These are phyloP conservation scores for Drosophila sturtevanti DNA, from an alignment of 1,140 invertebrate genomes.

Conservation along the genomic window DNA sequence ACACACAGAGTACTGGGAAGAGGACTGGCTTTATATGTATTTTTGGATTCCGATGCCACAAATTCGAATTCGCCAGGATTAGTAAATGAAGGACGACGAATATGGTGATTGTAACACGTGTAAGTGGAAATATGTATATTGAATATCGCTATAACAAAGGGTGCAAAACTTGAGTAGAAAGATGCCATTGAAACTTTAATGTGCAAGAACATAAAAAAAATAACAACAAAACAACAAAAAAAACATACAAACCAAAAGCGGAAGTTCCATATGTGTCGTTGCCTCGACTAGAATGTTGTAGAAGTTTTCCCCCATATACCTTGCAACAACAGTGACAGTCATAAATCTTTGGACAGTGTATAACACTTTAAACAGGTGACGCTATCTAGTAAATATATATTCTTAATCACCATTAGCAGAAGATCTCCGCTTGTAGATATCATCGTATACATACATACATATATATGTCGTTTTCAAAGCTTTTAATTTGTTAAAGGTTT, in stretches of 20 bases:
- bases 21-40: conserved; percentile 33
- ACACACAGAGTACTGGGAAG: conserved; percentile 17
- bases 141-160: not conserved
- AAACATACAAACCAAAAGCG: conserved; percentile 31
- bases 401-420: too few relatives aligned
- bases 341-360: conserved; percentile 4
- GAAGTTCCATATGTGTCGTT: conserved; percentile 30
- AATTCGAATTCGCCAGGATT: conserved; percentile 37
- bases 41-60: conserved; percentile 49
- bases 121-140: conserved; percentile 55
- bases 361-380: not conserved
- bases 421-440: too few relatives aligned
- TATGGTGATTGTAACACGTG: conserved; percentile 83
- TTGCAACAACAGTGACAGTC: conserved; percentile 26
- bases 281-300: not conserved
- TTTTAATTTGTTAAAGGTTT: too few relatives aligned
- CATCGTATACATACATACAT: too few relatives aligned
- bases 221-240: too few relatives aligned
- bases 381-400: not conserved
- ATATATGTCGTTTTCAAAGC: too few relatives aligned
- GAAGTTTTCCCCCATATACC: conserved; percentile 33
- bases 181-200: conserved; percentile 14
- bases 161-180: not conserved
- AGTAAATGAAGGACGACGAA: conserved; percentile 82
- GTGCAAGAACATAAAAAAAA: not conserved